Conservation (phyloP, 2,888 invertebrate species). For the Drosophila nr. fundita region DNA sequence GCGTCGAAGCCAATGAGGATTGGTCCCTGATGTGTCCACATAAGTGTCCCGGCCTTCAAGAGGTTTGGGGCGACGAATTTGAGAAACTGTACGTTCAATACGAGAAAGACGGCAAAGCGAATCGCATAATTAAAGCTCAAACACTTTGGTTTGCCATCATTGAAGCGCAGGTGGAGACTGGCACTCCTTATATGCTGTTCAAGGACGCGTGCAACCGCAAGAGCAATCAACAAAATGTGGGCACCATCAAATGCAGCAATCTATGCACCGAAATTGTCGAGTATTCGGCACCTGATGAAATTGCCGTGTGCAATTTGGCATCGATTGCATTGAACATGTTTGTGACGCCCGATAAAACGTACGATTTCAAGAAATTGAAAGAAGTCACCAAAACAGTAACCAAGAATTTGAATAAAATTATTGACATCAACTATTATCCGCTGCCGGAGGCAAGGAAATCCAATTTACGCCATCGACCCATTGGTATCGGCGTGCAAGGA, state of each 20-base stretch:
- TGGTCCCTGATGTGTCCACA: slow-evolving; percentile 99
- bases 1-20: slow-evolving; percentile 92
- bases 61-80: slow-evolving; percentile 98
- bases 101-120: slow-evolving; percentile 91
- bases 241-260: slow-evolving; percentile 99
- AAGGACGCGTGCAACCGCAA: slow-evolving; percentile 98
- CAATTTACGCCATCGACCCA: slow-evolving; percentile 94
- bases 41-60: slow-evolving; percentile 94
- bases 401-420: slow-evolving; percentile 97
- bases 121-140: slow-evolving; percentile 91
- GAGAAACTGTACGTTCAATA: slow-evolving; percentile 94
- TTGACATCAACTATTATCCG: slow-evolving; percentile 98
- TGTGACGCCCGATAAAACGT: slow-evolving; percentile 91
- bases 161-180: slow-evolving; percentile 98
- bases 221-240: slow-evolving; percentile 98
- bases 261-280: slow-evolving; percentile 99
- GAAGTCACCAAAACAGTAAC: slow-evolving; percentile 95
- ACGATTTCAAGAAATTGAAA: slow-evolving; percentile 94
- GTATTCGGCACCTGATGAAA: slow-evolving; percentile 95
- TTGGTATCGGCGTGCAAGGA: slow-evolving; percentile 98
- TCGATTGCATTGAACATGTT: slow-evolving; percentile 98
- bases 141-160: slow-evolving; percentile 97
- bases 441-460: slow-evolving; percentile 94
- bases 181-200: slow-evolving; percentile 98
- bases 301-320: slow-evolving; percentile 99